These are phyloP conservation scores for Tamias sibiricus DNA, from an alignment of 2,113 vertebrate genomes.

Conservation along the genomic window DNA sequence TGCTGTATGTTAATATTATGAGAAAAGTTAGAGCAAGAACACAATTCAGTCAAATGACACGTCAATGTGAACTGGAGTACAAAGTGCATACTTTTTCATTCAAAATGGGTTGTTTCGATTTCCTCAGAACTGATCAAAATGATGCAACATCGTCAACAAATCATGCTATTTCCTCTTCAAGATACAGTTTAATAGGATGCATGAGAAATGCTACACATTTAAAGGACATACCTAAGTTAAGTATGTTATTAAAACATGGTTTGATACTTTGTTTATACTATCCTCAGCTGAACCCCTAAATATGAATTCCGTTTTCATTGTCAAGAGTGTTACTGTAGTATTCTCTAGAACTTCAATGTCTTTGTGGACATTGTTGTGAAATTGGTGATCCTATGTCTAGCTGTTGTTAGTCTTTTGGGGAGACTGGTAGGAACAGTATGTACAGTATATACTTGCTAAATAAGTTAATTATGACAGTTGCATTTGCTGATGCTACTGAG, in stretches of 20 bases:
- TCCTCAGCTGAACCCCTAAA: constrained; percentile 87
- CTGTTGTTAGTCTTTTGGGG: constrained; percentile 90
- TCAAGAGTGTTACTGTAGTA: constrained; percentile 92
- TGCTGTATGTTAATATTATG: constrained; percentile 80
- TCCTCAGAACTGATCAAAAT: constrained; percentile 80
- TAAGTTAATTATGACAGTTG: constrained; percentile 87
- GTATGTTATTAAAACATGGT: constrained; percentile 85
- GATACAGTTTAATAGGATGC: constrained; percentile 84
- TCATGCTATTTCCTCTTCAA: constrained; percentile 81
- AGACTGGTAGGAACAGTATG: constrained; percentile 90
- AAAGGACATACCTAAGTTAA: constrained; percentile 86
- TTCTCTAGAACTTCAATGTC: constrained; percentile 92
- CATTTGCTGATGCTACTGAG: constrained; percentile 88
- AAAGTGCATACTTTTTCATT: constrained; percentile 76
- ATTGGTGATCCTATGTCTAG: constrained; percentile 91
- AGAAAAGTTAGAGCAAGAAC: constrained; percentile 74
- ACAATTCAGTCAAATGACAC: constrained; percentile 67
- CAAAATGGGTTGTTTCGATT: constrained; percentile 78
- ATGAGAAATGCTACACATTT: constrained; percentile 87
- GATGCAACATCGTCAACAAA: constrained; percentile 55
- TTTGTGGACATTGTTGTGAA: constrained; percentile 91
- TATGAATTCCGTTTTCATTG: constrained; percentile 89
- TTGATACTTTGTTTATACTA: constrained; percentile 88
- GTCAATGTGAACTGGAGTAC: constrained; percentile 73
- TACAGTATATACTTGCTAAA: constrained; percentile 89